phyloP scores from a whole-genome alignment of 2,113 vertebrate genomes.

The Paratilapia polleni region DNA sequence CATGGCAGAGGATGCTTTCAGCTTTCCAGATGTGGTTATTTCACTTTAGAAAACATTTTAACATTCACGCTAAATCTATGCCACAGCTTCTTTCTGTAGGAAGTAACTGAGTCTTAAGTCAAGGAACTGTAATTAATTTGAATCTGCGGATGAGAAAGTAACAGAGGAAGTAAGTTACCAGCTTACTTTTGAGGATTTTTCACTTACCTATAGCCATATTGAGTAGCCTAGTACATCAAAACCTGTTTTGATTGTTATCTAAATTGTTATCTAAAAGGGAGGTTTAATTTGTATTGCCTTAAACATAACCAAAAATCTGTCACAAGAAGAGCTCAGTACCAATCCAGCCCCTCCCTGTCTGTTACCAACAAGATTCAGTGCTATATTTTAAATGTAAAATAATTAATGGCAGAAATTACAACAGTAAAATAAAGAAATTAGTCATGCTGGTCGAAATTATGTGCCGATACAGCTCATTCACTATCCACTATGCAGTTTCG shows the following conservation, averaged over 20 bases:
- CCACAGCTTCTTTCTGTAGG: not conserved
- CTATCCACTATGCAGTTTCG: not conserved
- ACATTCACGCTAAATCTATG: not conserved
- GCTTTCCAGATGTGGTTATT: not conserved
- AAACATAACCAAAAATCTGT: not conserved
- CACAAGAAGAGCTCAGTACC: not conserved
- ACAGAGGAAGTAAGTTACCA: slow-evolving; percentile 30
- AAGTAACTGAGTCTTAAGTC: not conserved
- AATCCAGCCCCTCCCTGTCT: not conserved
- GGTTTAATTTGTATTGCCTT: not conserved
- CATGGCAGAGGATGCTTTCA: not conserved
- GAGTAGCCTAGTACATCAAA: not conserved
- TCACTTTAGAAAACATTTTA: not conserved
- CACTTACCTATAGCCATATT: not conserved
- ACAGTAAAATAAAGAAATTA: not conserved
- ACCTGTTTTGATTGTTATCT: too few species aligned
- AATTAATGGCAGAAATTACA: not conserved
- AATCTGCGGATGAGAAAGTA: not conserved
- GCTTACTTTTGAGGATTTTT: slow-evolving; percentile 10
- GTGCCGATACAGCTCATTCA: not conserved
- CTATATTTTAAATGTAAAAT: not conserved
- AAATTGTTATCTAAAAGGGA: not conserved
- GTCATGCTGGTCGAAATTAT: not conserved
- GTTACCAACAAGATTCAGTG: not conserved
- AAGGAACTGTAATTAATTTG: not conserved